phyloP scores from a whole-genome alignment of 30 jellyfish, hydroid and myxozoan genomes.

The Aurelia sp. region DNA sequence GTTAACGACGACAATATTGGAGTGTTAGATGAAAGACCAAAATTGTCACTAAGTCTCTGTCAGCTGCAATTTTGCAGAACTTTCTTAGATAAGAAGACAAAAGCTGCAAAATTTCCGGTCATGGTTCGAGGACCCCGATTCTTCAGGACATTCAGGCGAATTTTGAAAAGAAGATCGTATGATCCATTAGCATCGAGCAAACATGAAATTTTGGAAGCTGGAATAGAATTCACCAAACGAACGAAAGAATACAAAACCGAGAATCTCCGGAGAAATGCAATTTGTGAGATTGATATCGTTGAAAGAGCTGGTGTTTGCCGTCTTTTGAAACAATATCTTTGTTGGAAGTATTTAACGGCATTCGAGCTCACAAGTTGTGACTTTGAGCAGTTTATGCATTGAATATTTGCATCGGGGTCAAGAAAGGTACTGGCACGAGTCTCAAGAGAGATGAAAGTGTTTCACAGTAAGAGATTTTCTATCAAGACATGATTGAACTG shows the following conservation, averaged over 20 bases:
- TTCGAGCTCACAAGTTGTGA: slow-evolving; percentile 44
- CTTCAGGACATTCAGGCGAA: slow-evolving; percentile 2
- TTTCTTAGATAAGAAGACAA: too few relatives aligned
- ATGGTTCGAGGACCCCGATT: slow-evolving; percentile 20
- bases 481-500: too few relatives aligned
- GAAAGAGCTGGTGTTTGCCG: slow-evolving; percentile 52
- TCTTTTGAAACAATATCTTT: slow-evolving; percentile 39
- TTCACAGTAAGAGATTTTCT: too few relatives aligned
- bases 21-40: too few relatives aligned
- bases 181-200: not conserved
- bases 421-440: too few relatives aligned
- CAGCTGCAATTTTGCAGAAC: too few relatives aligned
- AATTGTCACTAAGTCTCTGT: too few relatives aligned
- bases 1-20: too few relatives aligned
- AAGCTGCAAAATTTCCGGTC: too few relatives aligned
- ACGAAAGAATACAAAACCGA: slow-evolving; percentile 8
- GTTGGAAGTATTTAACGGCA: slow-evolving; percentile 50
- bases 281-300: slow-evolving; percentile 44
- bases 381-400: slow-evolving; percentile 44
- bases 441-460: too few relatives aligned
- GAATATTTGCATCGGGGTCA: too few relatives aligned
- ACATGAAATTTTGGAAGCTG: slow-evolving; percentile 47
- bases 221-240: slow-evolving; percentile 48
- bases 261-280: slow-evolving; percentile 47
- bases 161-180: slow-evolving; percentile 29